phyloP scores from a whole-genome alignment of 2,888 invertebrate genomes.

The Sphinx pinastri region DNA sequence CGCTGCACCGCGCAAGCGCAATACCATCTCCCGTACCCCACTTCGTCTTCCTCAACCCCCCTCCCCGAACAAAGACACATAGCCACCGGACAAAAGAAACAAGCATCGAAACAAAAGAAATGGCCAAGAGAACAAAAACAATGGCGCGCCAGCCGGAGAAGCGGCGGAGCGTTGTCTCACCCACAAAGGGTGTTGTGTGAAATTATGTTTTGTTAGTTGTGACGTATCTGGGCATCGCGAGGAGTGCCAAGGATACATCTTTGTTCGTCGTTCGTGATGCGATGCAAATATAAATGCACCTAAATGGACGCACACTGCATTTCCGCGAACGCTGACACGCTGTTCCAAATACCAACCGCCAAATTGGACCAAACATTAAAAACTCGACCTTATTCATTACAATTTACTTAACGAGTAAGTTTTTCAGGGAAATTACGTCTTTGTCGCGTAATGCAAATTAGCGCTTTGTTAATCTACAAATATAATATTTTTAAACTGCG shows the following conservation, averaged over 20 bases:
- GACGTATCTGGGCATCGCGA: conserved; percentile 45
- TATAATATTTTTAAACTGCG: conserved; percentile 14
- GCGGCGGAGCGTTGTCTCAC: conserved; percentile 49
- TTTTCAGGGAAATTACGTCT: conserved; percentile 3
- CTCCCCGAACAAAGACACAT: conserved; percentile 42
- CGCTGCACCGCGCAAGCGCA: conserved; percentile 63
- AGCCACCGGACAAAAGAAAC: conserved; percentile 57
- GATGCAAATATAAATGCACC: neutral
- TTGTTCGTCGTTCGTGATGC: conserved; percentile 22
- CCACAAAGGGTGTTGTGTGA: conserved; percentile 67
- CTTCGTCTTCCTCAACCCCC: conserved; percentile 49
- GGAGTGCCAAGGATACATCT: conserved; percentile 41
- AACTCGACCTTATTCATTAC: neutral
- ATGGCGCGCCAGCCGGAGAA: conserved; percentile 53
- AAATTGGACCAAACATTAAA: conserved; percentile 4
- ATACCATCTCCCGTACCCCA: conserved; percentile 36
- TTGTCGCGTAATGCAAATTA: conserved; percentile 9
- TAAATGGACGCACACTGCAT: conserved; percentile 6
- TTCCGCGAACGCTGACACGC: conserved; percentile 6
- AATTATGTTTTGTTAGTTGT: conserved; percentile 61
- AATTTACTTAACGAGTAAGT: neutral
- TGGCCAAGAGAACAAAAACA: conserved; percentile 61
- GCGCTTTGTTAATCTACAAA: conserved; percentile 10
- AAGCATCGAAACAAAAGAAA: conserved; percentile 62
- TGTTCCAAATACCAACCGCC: conserved; percentile 3